Conservation (phyloP, 2,888 invertebrate genomes). For the Strigamia maritima region DNA sequence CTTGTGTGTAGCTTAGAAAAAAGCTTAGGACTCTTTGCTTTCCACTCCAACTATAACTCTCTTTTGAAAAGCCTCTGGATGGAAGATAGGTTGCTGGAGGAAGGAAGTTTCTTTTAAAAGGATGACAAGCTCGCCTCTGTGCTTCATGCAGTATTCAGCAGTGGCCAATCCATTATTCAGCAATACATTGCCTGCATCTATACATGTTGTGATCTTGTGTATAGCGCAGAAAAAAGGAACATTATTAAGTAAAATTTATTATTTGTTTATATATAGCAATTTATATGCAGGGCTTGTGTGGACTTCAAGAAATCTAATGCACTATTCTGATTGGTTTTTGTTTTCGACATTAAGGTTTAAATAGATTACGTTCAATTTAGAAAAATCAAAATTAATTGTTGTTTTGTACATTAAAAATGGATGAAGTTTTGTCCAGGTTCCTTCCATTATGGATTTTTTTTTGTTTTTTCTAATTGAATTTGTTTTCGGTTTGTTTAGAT, state of each 20-base stretch:
- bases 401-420: too few relatives aligned
- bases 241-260: conserved; percentile 1
- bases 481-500: too few relatives aligned
- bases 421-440: too few relatives aligned
- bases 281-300: neutral
- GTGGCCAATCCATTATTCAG: conserved; percentile 15
- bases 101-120: conserved; percentile 15
- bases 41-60: conserved; percentile 15
- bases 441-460: too few relatives aligned
- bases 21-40: conserved; percentile 15
- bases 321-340: neutral
- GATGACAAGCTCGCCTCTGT: conserved; percentile 1
- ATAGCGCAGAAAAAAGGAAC: neutral
- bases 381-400: too few relatives aligned
- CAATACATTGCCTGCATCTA: neutral
- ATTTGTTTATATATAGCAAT: neutral
- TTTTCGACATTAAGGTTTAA: neutral
- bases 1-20: conserved; percentile 15
- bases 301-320: neutral
- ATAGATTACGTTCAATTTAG: too few relatives aligned
- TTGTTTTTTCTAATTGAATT: too few relatives aligned
- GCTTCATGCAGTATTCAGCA: conserved; percentile 5
- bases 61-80: conserved; percentile 10
- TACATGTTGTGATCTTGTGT: neutral
- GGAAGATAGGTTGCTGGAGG: conserved; percentile 5